Evolutionary conservation across 2,797 vertebrate species (phyloP), one percentile per base, ranked within the genome.

Genomic region (Spondyliosoma cantharus): DNA sequence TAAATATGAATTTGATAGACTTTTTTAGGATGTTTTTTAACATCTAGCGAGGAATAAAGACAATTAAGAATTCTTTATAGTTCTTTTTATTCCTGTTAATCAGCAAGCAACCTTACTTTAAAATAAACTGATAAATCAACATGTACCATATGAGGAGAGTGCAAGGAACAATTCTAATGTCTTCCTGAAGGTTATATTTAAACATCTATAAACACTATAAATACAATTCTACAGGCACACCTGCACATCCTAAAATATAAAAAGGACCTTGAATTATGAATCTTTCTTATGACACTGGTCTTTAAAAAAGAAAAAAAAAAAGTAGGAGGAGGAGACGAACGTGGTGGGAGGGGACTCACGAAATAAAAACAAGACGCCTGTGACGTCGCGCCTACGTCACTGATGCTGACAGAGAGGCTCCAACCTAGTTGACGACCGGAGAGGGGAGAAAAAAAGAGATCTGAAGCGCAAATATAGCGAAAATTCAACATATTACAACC

Each of bases 331-430:
- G 89, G 80, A 29, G 80, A 60, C 20, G 29, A 54, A 50, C 12
- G 7, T 14, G 48, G 14, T 77, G 90, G 93, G 91, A 45, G 89
- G 90, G 43, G 77, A 8, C 71, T 76, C 17, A 7, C 2, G 24
- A 70, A 91, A 89, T 85, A 84, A 93, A 94, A 93, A 93, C 91
- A 92, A 92, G 87, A 84, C 76, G 70, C 80, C 29, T 15, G 69
- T 91, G 89, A 90, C 85, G 91, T 86, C 69, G 62, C n/a, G 46
- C 0, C 2, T 0, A 73, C 83, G 91, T 93, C 92, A 90, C 78
- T 56, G 87, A 87, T 71, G 84, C 83, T 84, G 78, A 80, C 83
- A 17, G 72, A 89, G 86, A 87, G 59, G 67, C 71, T 86, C 61
- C 83, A 89, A 78, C 80, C 83, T 85, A 46, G 78, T 64, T 80